These are phyloP conservation scores for Aelia acuminata DNA, from an alignment of 2,888 invertebrate genomes.

Conservation along the genomic window DNA sequence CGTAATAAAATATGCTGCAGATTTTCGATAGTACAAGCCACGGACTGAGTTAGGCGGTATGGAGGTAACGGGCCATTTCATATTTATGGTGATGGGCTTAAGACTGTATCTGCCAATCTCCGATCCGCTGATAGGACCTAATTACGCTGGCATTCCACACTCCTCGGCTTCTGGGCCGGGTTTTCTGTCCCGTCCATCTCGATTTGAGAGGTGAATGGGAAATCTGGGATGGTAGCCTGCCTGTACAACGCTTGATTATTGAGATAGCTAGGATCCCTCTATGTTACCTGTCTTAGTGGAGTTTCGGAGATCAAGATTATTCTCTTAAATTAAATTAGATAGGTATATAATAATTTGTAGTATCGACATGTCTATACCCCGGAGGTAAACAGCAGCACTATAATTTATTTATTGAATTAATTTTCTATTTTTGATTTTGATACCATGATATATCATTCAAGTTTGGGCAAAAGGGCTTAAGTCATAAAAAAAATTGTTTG, in stretches of 20 bases:
- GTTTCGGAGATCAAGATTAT: no score
- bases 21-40: background rate
- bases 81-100: slow-evolving; percentile 45
- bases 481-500: no score
- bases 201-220: background rate
- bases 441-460: no score
- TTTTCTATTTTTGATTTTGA: no score
- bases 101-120: background rate
- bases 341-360: no score
- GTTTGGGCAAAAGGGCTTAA: no score
- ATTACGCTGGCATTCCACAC: slow-evolving; percentile 5
- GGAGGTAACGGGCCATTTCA: slow-evolving; percentile 1
- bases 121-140: slow-evolving; percentile 7
- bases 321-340: no score
- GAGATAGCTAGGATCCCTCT: no score
- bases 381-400: no score
- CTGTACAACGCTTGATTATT: background rate
- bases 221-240: background rate
- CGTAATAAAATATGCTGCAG: background rate
- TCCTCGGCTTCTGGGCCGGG: background rate
- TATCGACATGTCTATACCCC: no score
- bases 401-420: no score
- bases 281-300: no score
- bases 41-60: background rate
- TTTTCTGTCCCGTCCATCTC: background rate